Conservation (phyloP, 1,140 invertebrate species). For the Danaus melanippus region DNA sequence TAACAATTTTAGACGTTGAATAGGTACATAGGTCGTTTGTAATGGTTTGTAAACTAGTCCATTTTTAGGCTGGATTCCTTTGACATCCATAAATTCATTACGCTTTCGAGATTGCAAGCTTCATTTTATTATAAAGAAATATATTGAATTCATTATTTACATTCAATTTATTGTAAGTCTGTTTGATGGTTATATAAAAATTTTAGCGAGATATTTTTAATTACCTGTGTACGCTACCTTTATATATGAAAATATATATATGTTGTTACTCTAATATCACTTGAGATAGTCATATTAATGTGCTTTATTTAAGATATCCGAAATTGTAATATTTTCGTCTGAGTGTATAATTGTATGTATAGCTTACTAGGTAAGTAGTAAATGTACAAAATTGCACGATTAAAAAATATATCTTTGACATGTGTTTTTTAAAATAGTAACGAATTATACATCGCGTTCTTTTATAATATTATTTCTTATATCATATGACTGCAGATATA, state of each 20-base stretch:
- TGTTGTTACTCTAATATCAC: slow-evolving; percentile 14
- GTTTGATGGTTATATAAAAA: neutral
- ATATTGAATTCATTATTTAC: neutral
- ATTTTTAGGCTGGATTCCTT: slow-evolving; percentile 8
- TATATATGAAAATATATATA: slow-evolving; percentile 10
- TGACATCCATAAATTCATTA: slow-evolving; percentile 4
- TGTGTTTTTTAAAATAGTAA: no score
- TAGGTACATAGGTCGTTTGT: slow-evolving; percentile 31
- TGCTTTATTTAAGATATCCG: slow-evolving; percentile 14
- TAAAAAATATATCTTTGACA: neutral
- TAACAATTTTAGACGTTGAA: slow-evolving; percentile 40
- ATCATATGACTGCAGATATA: no score
- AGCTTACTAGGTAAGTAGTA: slow-evolving; percentile 43
- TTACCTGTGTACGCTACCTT: slow-evolving; percentile 12
- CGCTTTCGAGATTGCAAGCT: neutral
- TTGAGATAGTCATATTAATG: slow-evolving; percentile 13
- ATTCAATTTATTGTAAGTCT: neutral
- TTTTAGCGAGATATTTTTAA: slow-evolving; percentile 3
- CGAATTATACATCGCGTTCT: no score
- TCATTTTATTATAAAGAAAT: slow-evolving; percentile 1
- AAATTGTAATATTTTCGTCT: slow-evolving; percentile 30
- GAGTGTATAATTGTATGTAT: slow-evolving; percentile 52
- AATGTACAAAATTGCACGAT: slow-evolving; percentile 35
- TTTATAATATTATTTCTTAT: no score
- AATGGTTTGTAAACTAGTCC: slow-evolving; percentile 15